Evolutionary conservation across 2,888 invertebrate species (phyloP).

Genomic region (Strigamia transsilvanica): DNA sequence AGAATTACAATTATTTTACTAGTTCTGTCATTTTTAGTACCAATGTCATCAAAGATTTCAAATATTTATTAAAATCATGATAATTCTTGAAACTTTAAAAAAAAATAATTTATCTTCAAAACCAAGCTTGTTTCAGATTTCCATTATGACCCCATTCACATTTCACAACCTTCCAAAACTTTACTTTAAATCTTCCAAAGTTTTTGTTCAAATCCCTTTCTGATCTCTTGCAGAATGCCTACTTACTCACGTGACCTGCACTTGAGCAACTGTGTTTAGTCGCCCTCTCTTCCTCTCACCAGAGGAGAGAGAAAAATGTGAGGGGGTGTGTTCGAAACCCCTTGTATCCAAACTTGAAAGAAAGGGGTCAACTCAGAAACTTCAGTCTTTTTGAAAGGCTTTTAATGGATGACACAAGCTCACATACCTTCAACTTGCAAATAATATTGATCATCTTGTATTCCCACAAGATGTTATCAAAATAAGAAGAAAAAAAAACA

Average conservation of each 20-base stretch:
- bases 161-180: constrained; percentile 9
- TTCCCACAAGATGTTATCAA: neutral
- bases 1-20: too few species aligned
- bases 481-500: constrained; percentile 18
- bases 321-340: neutral
- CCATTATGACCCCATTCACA: neutral
- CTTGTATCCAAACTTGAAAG: constrained; percentile 17
- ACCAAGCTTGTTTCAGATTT: neutral
- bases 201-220: constrained; percentile 34
- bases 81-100: too few species aligned
- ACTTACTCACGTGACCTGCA: constrained; percentile 36
- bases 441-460: constrained; percentile 26
- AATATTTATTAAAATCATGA: too few species aligned
- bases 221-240: constrained; percentile 40
- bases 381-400: constrained; percentile 43
- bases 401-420: constrained; percentile 43
- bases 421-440: neutral
- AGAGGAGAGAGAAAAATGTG: neutral
- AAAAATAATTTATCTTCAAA: too few species aligned
- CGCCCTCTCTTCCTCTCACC: neutral
- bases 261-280: constrained; percentile 28
- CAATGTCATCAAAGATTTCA: too few species aligned
- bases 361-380: constrained; percentile 32
- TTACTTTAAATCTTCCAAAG: constrained; percentile 28
- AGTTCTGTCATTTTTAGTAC: too few species aligned